Base-by-base conservation (phyloP, 2,797 vertebrate species). In the Lophotriccus pileatus region DNA sequence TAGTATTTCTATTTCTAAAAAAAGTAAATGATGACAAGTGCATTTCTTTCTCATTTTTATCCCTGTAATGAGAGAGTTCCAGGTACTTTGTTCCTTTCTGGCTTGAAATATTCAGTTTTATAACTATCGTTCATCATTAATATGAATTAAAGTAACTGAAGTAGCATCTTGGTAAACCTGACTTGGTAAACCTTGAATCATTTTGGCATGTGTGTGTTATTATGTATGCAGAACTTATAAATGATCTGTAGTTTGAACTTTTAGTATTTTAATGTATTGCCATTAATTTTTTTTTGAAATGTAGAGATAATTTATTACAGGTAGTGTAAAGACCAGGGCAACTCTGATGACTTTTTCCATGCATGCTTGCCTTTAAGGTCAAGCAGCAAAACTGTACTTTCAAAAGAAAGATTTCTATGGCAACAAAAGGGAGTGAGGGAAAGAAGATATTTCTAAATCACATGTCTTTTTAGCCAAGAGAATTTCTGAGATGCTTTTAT, bases 361-460 rank as follows among this genome's bases (percentile, higher is more conserved):
- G 1, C n/a, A 7, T 39, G 10, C 20, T 39, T 53, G 6, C 75
- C 34, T 82, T 84, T 62, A 64, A 84, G 59, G 70, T 87, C 75
- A 87, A 85, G 36, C 12, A 87, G 22, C 6, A 78, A 66, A 89
- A 60, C 5, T 9, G 0, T 41, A 11, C 14, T 78, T 84, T 91
- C 34, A 66, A 72, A 82, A 84, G 52, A 53, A 63, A 77, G 41
- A 82, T 93, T 97, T 96, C 95, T 76, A 95, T 95, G 92, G 90
- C 74, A 95, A 97, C 79, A 68, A 59, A 70, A 87, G 39, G 24
- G 25, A 66, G 27, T 34, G 66, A 86, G n/a, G 27, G 34, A 91
- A 90, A 87, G 27, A 58, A 80, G 34, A 77, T 27, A 60, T 24
- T 62, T 24, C 53, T 63, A 84, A 74, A 39, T 66, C 44, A 76